Percentiles rank a stretch among this genome's conserved stretches.
These are phyloP conservation scores for Platynereis dumerilii DNA, from an alignment of 2,888 invertebrate species.

Conservation along the genomic window DNA sequence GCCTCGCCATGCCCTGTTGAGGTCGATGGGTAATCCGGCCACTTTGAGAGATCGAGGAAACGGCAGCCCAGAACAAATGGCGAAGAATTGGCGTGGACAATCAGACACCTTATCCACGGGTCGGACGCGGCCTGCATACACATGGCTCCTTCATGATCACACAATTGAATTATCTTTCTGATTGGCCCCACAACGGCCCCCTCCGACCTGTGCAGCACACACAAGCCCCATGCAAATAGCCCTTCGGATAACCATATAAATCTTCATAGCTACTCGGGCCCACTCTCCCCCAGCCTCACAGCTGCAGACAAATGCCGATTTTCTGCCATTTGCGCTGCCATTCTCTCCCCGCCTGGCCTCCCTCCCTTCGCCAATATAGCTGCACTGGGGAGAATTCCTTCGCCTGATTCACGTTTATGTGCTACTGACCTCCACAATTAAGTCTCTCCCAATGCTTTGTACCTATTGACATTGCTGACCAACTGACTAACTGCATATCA, in stretches of 20 bases:
- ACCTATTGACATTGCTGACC: no score
- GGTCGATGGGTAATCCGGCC: no score
- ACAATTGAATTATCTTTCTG: slow-evolving; percentile 25
- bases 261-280: not conserved
- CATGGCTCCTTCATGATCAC: slow-evolving; percentile 21
- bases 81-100: slow-evolving; percentile 6
- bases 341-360: slow-evolving; percentile 2
- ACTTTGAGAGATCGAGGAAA: no score
- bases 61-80: slow-evolving; percentile 3
- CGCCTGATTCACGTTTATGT: no score
- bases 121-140: slow-evolving; percentile 17
- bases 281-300: not conserved
- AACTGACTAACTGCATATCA: no score
- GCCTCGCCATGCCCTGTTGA: no score
- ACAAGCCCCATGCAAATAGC: slow-evolving; percentile 5
- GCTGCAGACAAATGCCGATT: slow-evolving; percentile 15
- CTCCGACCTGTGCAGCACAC: slow-evolving; percentile 18
- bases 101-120: slow-evolving; percentile 2
- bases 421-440: no score
- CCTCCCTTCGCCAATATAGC: no score
- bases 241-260: slow-evolving; percentile 1
- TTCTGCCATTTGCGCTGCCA: not conserved
- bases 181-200: slow-evolving; percentile 17
- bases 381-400: no score
- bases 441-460: no score